Evolutionary conservation across 2,797 vertebrate species (phyloP).

Genomic region (Bradypodion ventrale): DNA sequence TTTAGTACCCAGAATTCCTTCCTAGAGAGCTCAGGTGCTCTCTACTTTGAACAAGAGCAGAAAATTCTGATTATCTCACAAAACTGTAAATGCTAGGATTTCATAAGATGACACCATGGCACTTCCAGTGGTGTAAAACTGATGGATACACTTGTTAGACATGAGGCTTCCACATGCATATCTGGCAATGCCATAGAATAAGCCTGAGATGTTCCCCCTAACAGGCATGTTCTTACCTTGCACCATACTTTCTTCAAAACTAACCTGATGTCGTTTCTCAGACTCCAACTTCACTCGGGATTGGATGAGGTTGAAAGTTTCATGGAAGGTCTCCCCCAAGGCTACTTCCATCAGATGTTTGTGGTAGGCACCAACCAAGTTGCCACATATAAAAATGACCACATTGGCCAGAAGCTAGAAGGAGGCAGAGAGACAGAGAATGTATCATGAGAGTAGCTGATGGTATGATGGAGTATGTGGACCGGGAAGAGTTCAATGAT

Average conservation of each 20-base stretch:
- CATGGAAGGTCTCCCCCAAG: constrained; percentile 79
- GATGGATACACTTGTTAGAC: too few species aligned
- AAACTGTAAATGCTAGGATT: too few species aligned
- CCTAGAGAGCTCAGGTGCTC: too few species aligned
- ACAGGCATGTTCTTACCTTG: too few species aligned
- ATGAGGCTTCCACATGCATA: not conserved
- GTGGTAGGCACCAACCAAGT: constrained; percentile 85
- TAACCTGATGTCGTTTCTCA: constrained; percentile 87
- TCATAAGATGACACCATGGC: too few species aligned
- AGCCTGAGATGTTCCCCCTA: not conserved
- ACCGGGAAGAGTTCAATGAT: not conserved
- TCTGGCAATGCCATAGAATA: too few species aligned
- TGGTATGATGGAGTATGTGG: not conserved
- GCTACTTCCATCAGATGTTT: constrained; percentile 81
- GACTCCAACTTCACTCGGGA: constrained; percentile 81
- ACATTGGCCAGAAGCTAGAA: constrained; percentile 85
- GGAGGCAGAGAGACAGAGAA: not conserved
- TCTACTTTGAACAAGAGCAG: too few species aligned
- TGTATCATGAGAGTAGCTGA: not conserved
- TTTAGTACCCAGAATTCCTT: too few species aligned
- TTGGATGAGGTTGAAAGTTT: constrained; percentile 82
- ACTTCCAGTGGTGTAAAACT: too few species aligned
- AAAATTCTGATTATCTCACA: too few species aligned
- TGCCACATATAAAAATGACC: constrained; percentile 83
- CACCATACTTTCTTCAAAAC: not conserved